Evolutionary conservation across 2,797 vertebrate genomes (phyloP).

Genomic region (Brachyrhaphis roseni): DNA sequence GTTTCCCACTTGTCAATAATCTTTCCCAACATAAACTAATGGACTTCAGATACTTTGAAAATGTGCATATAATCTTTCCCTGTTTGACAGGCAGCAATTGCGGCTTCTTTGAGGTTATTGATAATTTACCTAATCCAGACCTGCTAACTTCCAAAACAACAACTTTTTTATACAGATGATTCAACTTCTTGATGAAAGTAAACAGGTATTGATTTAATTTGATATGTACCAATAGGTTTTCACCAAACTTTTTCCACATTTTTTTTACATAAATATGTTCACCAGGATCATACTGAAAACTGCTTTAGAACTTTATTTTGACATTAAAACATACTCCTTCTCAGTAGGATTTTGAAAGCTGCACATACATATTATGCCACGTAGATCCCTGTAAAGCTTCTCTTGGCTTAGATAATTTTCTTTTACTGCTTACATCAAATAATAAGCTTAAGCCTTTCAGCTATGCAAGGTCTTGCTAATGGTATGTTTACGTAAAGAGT

Average conservation of each 20-base stretch:
- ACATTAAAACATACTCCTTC: neutral
- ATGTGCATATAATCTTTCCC: neutral
- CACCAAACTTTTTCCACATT: neutral
- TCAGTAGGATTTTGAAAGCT: neutral
- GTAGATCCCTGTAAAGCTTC: neutral
- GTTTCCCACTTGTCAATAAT: neutral
- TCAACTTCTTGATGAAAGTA: neutral
- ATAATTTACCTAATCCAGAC: neutral
- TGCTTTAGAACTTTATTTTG: neutral
- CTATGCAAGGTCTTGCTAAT: neutral
- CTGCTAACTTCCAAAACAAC: neutral
- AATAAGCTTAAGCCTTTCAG: neutral
- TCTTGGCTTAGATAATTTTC: constrained; percentile 1
- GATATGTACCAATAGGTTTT: neutral
- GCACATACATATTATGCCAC: neutral
- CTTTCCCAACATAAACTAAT: neutral
- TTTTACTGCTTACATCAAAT: neutral
- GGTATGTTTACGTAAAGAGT: neutral
- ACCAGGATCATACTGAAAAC: neutral
- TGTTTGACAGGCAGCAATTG: neutral
- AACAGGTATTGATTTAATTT: neutral
- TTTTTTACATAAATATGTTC: neutral
- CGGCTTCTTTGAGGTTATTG: neutral
- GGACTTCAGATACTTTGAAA: neutral
- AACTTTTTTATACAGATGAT: neutral